Evolutionary conservation across 1,140 invertebrate genomes (phyloP).

Genomic region (Lepidurus arcticus): DNA sequence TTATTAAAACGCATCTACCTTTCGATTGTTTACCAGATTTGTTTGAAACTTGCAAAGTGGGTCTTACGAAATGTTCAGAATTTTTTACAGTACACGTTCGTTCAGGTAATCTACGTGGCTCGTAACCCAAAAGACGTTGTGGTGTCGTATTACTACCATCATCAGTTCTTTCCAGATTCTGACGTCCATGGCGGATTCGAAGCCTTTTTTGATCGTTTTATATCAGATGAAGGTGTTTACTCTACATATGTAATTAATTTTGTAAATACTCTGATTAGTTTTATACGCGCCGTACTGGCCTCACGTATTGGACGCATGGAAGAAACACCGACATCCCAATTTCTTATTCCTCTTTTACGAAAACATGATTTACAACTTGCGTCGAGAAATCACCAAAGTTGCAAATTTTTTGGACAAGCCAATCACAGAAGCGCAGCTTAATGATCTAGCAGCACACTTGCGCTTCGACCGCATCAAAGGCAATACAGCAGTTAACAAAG

Average conservation of each 20-base stretch:
- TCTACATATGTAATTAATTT: neutral
- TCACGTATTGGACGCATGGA: constrained; percentile 38
- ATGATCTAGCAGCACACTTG: constrained; percentile 33
- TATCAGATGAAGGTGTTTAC: constrained; percentile 52
- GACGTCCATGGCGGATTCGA: constrained; percentile 65
- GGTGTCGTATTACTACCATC: constrained; percentile 76
- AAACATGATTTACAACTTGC: constrained; percentile 41
- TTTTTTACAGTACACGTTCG: neutral
- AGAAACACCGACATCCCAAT: constrained; percentile 37
- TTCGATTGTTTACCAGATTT: constrained; percentile 42
- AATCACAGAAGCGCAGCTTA: constrained; percentile 44
- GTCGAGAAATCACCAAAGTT: constrained; percentile 51
- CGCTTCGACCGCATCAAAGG: constrained; percentile 47
- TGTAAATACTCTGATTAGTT: constrained; percentile 11
- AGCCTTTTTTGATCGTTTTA: constrained; percentile 69
- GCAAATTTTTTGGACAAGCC: constrained; percentile 57
- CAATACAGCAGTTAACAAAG: constrained; percentile 46
- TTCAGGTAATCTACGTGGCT: constrained; percentile 61
- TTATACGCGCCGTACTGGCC: constrained; percentile 35
- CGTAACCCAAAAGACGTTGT: constrained; percentile 80
- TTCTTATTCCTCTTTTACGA: constrained; percentile 40
- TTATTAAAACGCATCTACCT: constrained; percentile 74
- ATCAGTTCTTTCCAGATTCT: constrained; percentile 62
- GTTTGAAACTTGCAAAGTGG: neutral
- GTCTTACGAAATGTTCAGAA: neutral